Base-by-base conservation (phyloP, 2,888 invertebrate species). In the Nyleta sp. region DNA sequence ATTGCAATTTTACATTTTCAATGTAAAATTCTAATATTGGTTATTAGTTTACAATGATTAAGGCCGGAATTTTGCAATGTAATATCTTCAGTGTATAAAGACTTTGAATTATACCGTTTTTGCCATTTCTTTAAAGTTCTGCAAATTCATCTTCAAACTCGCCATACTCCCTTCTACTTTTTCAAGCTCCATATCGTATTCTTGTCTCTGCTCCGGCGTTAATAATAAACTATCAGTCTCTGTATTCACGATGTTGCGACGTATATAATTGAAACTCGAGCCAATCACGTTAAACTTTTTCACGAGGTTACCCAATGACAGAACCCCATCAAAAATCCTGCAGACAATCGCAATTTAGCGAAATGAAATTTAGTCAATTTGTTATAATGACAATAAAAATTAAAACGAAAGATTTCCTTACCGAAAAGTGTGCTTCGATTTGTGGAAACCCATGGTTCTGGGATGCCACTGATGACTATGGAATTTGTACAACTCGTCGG, bases 231-330 rank as follows among this genome's bases (percentile, higher is more conserved):
- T 73, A 2, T 70, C 60, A 4, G 59, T 64, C 62, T 74, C 62
- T 0, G 57, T 57, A 55, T 65, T 79, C 13, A 57, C 38, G 0
- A 86, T 60, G 74, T 79, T 81, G 17, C 80, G 81, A 22, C 72
- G 84, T 5, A 92, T 90, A 82, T 92, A 94, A 62, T 91, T 91
- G 46, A 94, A 84, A 17, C 93, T 92, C 0, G 93, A 91, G 84
- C 93, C 93, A 88, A 94, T 91, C 28, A 93, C 91, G 76, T 92
- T 92, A 22, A 93, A 85, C 85, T 94, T 94, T 84, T 93, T 92
- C 4, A 94, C 87, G 44, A 93, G 92, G 11, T 92, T 91, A 20
- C 93, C 91, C 44, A 94, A 82, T 20, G 92, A 89, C 17, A 91
- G 90, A 65, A 93, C 90, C 73, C 93, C 92, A 84, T 93, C 93